These are phyloP conservation scores for Meloe dianella DNA, from an alignment of 2,888 invertebrate genomes.

Conservation along the genomic window DNA sequence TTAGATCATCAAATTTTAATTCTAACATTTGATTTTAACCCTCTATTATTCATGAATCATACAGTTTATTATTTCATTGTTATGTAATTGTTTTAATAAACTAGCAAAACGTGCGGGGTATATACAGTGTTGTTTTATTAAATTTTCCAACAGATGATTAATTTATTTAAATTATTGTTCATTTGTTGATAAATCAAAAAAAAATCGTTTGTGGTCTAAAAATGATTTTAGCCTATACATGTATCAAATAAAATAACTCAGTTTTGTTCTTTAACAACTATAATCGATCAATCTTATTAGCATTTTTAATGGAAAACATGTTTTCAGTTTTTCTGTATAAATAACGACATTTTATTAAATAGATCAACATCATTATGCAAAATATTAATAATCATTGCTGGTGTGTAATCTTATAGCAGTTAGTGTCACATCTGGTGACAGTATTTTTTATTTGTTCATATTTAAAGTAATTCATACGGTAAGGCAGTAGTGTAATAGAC, in stretches of 20 bases:
- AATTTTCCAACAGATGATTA: neutral
- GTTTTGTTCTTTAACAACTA: neutral
- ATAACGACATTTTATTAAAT: neutral
- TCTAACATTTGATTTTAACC: neutral
- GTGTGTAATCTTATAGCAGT: neutral
- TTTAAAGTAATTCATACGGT: too few relatives aligned
- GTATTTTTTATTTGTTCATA: neutral
- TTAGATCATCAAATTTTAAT: too few relatives aligned
- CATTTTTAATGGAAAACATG: neutral
- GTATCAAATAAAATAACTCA: neutral
- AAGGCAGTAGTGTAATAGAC: too few relatives aligned
- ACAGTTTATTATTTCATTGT: neutral
- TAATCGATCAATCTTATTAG: neutral
- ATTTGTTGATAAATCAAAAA: neutral
- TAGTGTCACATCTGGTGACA: neutral
- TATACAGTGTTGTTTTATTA: neutral
- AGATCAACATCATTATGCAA: slow-evolving; percentile 9
- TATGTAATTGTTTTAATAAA: neutral
- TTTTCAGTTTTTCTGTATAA: neutral
- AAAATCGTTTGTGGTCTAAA: too few relatives aligned
- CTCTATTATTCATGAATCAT: slow-evolving; percentile 3
- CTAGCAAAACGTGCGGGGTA: neutral
- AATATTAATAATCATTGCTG: neutral
- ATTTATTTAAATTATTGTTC: neutral
- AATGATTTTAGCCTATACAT: too few relatives aligned